These are phyloP conservation scores for Planiliza haematocheilus DNA, from an alignment of 2,113 vertebrate genomes.

Conservation along the genomic window DNA sequence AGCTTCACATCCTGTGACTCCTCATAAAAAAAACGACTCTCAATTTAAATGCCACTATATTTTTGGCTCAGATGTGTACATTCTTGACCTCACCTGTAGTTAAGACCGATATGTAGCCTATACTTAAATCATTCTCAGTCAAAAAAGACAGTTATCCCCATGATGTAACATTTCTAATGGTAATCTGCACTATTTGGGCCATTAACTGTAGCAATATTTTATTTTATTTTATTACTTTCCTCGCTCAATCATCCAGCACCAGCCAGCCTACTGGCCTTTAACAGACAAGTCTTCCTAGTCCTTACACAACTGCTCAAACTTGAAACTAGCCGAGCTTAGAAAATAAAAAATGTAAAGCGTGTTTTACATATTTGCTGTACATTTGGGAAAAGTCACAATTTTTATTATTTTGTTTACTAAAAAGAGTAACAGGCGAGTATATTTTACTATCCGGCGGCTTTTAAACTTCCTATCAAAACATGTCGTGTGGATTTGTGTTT, in stretches of 20 bases:
- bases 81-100: constrained; percentile 2
- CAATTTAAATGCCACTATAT: background rate
- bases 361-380: constrained; percentile 24
- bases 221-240: background rate
- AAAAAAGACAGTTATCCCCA: constrained; percentile 9
- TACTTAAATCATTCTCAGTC: constrained; percentile 1
- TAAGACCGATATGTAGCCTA: constrained; percentile 1
- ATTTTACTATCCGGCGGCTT: constrained; percentile 26
- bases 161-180: background rate
- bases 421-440: constrained; percentile 2
- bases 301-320: constrained; percentile 13
- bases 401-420: constrained; percentile 14
- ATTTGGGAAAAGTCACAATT: constrained; percentile 21
- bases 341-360: constrained; percentile 31
- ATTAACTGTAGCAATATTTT: constrained; percentile 22
- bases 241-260: constrained; percentile 4
- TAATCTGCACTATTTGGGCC: constrained; percentile 15
- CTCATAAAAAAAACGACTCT: background rate
- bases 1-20: background rate
- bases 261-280: constrained; percentile 21
- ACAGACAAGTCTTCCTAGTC: constrained; percentile 24
- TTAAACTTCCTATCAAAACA: constrained; percentile 10
- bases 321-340: no score
- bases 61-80: background rate
- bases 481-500: constrained; percentile 18